Percentiles rank a stretch among this genome's conserved stretches.
phyloP scores from a whole-genome alignment of 2,113 vertebrate genomes.

The Entomyzon cyanotis region DNA sequence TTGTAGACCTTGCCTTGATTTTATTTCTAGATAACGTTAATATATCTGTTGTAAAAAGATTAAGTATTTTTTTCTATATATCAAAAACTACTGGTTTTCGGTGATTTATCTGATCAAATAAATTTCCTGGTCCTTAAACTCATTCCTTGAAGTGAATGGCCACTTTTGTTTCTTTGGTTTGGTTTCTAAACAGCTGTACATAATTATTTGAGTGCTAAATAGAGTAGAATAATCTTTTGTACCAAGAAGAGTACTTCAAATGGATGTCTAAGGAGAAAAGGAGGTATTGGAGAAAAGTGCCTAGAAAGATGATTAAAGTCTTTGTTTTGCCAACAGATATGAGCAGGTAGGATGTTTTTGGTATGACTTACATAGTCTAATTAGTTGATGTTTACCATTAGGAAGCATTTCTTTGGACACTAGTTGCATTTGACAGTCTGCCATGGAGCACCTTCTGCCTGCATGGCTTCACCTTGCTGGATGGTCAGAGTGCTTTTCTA shows the following conservation, averaged over 20 bases:
- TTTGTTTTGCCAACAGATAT: background rate
- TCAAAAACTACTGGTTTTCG: background rate
- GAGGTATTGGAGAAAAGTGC: background rate
- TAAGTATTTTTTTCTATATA: background rate
- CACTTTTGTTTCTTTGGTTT: background rate
- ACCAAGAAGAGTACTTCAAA: background rate
- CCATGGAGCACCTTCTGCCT: background rate
- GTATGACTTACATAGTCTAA: background rate
- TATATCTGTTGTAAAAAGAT: background rate
- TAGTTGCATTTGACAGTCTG: background rate
- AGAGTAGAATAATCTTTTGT: background rate
- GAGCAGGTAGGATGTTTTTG: background rate
- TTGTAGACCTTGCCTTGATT: background rate
- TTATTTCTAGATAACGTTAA: background rate
- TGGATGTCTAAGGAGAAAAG: background rate
- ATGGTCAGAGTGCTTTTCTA: background rate
- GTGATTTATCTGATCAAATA: background rate
- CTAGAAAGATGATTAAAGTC: background rate
- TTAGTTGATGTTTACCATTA: background rate
- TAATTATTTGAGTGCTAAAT: background rate
- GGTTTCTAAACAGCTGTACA: background rate
- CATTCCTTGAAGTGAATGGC: background rate
- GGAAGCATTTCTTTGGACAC: background rate
- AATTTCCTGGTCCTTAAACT: background rate
- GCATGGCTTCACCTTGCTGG: background rate